A percentile compares a stretch with the other conserved stretches of the same genome.
Evolutionary conservation across 2,888 invertebrate genomes (phyloP).

Genomic region (Cephus spinipes): DNA sequence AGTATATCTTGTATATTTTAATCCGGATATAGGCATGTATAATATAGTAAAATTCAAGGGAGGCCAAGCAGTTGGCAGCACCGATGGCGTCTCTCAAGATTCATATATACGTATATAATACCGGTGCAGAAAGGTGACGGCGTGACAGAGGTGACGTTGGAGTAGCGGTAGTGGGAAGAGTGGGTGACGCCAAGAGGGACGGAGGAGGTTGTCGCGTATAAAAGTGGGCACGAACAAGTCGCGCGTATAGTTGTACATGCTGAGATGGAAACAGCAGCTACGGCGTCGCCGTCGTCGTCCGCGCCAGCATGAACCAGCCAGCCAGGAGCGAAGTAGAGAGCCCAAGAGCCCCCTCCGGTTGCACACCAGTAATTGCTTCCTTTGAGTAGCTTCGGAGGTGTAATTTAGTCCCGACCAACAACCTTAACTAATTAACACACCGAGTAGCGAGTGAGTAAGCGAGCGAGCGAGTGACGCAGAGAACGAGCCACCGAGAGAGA

Average conservation of each 20-base stretch:
- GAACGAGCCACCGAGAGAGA: conserved; percentile 40
- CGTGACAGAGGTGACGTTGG: conserved; percentile 3
- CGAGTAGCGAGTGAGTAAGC: conserved; percentile 62
- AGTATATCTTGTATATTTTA: too few species aligned
- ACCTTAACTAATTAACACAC: conserved; percentile 69
- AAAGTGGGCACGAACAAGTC: conserved; percentile 43
- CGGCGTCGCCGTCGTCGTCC: conserved; percentile 29
- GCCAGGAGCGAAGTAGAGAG: conserved; percentile 35
- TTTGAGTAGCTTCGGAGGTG: conserved; percentile 68
- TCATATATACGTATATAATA: background rate
- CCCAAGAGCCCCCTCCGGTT: conserved; percentile 44
- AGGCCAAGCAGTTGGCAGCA: background rate
- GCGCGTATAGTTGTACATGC: conserved; percentile 37
- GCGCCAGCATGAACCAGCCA: conserved; percentile 30
- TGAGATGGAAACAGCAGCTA: conserved; percentile 44
- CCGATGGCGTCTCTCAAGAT: background rate
- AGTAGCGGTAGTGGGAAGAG: background rate
- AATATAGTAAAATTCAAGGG: too few species aligned
- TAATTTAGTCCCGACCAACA: conserved; percentile 68
- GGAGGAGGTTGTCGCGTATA: conserved; percentile 40
- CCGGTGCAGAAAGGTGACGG: conserved; percentile 25
- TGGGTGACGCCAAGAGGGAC: conserved; percentile 28
- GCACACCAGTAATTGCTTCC: conserved; percentile 68
- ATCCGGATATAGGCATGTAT: too few species aligned
- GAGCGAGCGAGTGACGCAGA: conserved; percentile 56